phyloP scores from a whole-genome alignment of 2,888 invertebrate species.

The Deilephila porcellus region DNA sequence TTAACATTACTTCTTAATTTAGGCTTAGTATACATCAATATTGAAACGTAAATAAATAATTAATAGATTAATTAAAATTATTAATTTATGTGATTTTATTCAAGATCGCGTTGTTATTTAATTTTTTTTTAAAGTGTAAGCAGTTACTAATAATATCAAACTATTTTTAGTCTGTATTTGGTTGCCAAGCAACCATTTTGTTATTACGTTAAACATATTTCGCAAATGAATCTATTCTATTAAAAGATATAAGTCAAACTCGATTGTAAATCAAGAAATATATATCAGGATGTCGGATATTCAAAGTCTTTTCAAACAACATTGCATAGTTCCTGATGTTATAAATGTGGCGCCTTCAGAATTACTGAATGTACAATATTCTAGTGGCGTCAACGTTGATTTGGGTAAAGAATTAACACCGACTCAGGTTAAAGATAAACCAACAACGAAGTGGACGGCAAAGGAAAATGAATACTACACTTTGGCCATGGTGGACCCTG shows the following conservation, averaged over 20 bases:
- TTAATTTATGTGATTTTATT: too few species aligned
- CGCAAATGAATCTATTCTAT: not conserved
- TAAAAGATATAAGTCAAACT: not conserved
- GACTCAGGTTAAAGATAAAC: constrained; percentile 88
- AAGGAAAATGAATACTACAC: constrained; percentile 87
- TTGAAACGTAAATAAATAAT: not conserved
- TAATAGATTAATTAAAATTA: too few species aligned
- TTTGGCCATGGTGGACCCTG: constrained; percentile 87
- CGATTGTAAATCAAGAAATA: not conserved
- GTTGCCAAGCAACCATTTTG: constrained; percentile 23
- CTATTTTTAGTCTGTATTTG: not conserved
- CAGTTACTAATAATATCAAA: not conserved
- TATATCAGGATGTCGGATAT: constrained; percentile 58
- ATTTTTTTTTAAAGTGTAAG: too few species aligned
- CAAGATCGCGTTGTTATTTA: too few species aligned
- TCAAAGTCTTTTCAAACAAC: constrained; percentile 73
- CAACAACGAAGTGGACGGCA: constrained; percentile 86
- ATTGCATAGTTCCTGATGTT: constrained; percentile 88
- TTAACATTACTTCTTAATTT: not conserved
- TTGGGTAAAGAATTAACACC: constrained; percentile 89
- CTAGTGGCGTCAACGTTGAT: constrained; percentile 76
- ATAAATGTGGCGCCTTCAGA: constrained; percentile 84
- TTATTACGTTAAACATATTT: not conserved
- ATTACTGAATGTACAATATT: constrained; percentile 79
- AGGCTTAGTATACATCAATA: not conserved